A percentile compares a stretch with the other conserved stretches of the same genome.
phyloP scores from a whole-genome alignment of 2,113 vertebrate species.

The Piprites chloris region DNA sequence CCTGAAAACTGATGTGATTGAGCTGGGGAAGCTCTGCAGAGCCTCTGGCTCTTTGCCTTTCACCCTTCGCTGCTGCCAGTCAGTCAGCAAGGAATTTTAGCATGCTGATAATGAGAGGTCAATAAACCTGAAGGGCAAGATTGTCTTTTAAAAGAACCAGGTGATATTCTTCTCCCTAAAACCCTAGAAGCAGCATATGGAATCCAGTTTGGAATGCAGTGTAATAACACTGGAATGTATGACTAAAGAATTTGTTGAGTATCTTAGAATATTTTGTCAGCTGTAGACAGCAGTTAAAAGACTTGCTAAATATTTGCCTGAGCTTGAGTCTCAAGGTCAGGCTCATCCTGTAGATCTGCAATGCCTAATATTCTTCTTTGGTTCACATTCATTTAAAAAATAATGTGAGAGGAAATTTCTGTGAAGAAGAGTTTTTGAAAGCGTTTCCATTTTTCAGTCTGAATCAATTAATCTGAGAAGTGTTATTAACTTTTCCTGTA shows the following conservation, averaged over 20 bases:
- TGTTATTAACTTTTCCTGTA: background rate
- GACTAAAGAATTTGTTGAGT: background rate
- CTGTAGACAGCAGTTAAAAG: background rate
- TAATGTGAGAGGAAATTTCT: background rate
- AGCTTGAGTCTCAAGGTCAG: background rate
- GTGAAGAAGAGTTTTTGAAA: background rate
- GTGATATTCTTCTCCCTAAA: background rate
- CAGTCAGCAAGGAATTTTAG: background rate
- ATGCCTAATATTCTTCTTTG: background rate
- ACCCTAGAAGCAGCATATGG: background rate
- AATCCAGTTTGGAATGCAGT: background rate
- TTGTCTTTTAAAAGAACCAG: background rate
- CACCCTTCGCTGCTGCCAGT: background rate
- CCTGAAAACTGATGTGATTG: background rate
- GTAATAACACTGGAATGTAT: background rate
- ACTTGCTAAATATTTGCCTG: background rate
- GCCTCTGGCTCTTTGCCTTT: background rate
- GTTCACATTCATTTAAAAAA: background rate
- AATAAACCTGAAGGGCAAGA: background rate
- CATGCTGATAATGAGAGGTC: background rate
- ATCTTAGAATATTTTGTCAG: slow-evolving; percentile 19
- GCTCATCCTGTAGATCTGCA: background rate
- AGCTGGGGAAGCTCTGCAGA: background rate
- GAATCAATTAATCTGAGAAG: background rate
- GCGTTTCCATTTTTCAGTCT: background rate